A percentile compares a stretch with the other conserved stretches of the same genome.
phyloP scores from a whole-genome alignment of 2,797 vertebrate genomes.

The Lophotriccus pileatus region DNA sequence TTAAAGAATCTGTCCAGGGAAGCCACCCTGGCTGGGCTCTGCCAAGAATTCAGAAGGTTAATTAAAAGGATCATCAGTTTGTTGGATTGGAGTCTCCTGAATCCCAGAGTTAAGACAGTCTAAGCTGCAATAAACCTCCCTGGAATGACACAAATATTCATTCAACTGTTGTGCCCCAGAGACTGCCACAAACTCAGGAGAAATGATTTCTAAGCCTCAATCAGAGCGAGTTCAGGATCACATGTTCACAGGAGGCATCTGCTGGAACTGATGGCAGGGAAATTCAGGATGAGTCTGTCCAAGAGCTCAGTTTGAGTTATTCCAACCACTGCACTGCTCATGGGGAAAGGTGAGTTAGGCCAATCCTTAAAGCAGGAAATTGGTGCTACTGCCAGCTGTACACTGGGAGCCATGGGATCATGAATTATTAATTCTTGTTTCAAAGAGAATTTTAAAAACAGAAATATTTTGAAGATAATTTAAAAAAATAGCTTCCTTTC shows the following conservation, averaged over 20 bases:
- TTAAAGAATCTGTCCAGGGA: background rate
- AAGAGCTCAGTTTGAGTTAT: background rate
- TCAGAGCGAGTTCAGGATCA: background rate
- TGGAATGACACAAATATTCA: background rate
- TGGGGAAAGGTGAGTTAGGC: background rate
- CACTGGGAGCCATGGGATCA: background rate
- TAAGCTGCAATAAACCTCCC: background rate
- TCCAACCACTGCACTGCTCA: background rate
- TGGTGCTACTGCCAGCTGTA: background rate
- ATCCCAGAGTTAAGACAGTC: background rate
- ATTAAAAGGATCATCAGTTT: constrained; percentile 27
- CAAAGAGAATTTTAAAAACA: background rate
- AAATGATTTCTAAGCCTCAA: background rate
- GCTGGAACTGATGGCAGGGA: background rate
- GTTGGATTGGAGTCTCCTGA: background rate
- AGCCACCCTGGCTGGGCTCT: background rate
- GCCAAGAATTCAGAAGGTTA: background rate
- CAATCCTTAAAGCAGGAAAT: background rate
- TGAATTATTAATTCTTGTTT: background rate
- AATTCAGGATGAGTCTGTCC: background rate
- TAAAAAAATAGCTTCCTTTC: background rate
- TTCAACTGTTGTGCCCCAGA: background rate
- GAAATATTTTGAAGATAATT: background rate
- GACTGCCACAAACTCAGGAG: background rate
- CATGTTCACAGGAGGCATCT: background rate